A percentile compares a stretch with the other conserved stretches of the same genome.
Conservation (phyloP, 2,113 vertebrate genomes). For the Cyphomyrus plagiostoma region DNA sequence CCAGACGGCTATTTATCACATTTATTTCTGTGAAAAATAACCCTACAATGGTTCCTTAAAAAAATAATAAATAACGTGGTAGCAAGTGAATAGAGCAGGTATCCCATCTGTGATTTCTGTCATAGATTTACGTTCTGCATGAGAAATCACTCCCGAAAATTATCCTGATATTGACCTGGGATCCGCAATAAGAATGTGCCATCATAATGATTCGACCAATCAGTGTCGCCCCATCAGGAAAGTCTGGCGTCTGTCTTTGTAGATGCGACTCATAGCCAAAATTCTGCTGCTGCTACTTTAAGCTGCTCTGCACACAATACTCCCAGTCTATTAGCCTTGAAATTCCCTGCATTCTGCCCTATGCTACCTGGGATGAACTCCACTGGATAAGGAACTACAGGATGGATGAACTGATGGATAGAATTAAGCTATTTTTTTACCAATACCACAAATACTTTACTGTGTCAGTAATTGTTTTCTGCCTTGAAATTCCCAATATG, state of each 20-base stretch:
- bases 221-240: not conserved
- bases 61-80: not conserved
- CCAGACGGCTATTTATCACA: conserved; percentile 16
- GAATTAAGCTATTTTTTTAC: not conserved
- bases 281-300: not conserved
- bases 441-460: not conserved
- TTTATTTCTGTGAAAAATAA: conserved; percentile 30
- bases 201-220: not conserved
- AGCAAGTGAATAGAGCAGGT: not conserved
- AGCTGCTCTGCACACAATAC: not conserved
- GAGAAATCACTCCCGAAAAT: not conserved
- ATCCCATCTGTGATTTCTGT: not conserved
- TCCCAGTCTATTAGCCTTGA: not conserved
- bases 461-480: not conserved
- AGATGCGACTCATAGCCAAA: not conserved
- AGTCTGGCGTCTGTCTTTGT: not conserved
- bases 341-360: not conserved
- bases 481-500: not conserved
- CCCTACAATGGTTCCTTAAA: conserved; percentile 14
- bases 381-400: not conserved
- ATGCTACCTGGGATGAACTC: not conserved
- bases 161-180: not conserved
- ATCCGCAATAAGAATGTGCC: not conserved
- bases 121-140: not conserved
- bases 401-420: not conserved